Percentiles rank a stretch among this genome's conserved stretches.
phyloP scores from a whole-genome alignment of 2,888 invertebrate genomes.

The Polydrusus cervinus region DNA sequence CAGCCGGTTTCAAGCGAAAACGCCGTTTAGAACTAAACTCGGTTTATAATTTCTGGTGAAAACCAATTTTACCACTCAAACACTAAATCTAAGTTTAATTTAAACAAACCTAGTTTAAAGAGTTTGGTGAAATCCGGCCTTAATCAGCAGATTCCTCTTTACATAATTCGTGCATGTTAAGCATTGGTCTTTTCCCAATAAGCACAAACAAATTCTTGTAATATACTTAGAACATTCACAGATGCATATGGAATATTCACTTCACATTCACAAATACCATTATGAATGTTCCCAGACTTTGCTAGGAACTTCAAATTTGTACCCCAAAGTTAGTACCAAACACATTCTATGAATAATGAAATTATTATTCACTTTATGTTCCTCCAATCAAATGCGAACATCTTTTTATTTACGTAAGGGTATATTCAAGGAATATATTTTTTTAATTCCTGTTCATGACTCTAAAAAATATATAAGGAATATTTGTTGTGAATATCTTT shows the following conservation, averaged over 20 bases:
- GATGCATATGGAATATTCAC: not conserved
- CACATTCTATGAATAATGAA: not conserved
- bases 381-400: not conserved
- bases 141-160: too few species aligned
- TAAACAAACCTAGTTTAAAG: too few species aligned
- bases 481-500: not conserved
- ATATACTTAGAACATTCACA: not conserved
- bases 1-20: too few species aligned
- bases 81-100: too few species aligned
- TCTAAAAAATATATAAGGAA: not conserved
- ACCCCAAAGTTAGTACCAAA: not conserved
- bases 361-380: not conserved
- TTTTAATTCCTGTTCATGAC: not conserved
- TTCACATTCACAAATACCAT: not conserved
- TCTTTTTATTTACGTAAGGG: not conserved
- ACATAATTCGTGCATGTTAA: not conserved
- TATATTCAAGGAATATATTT: not conserved
- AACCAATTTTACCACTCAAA: too few species aligned
- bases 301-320: not conserved
- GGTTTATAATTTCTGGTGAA: too few species aligned
- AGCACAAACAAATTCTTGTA: not conserved
- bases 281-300: not conserved
- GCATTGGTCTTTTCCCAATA: not conserved
- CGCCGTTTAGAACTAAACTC: too few species aligned
- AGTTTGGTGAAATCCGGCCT: too few species aligned